Evolutionary conservation across 1,140 invertebrate genomes (phyloP).

Genomic region (Epicauta chinensis): DNA sequence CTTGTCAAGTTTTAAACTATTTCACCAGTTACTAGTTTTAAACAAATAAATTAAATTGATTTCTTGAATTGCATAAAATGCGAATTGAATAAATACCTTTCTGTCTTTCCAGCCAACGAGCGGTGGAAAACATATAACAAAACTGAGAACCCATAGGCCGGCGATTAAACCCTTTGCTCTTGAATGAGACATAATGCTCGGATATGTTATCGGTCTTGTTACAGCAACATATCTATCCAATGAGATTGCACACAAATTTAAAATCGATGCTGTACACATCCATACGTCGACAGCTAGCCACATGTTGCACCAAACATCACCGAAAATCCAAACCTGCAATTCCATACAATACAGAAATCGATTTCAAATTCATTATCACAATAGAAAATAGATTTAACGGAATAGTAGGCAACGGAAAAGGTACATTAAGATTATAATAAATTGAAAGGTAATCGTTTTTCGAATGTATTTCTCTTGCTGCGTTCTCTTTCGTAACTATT

Average conservation of each 20-base stretch:
- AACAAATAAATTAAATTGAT: neutral
- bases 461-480: too few species aligned
- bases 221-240: slow-evolving; percentile 93
- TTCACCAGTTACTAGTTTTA: too few species aligned
- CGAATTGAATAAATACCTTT: slow-evolving; percentile 48
- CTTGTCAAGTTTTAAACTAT: too few species aligned
- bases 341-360: neutral
- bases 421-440: too few species aligned
- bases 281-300: slow-evolving; percentile 94
- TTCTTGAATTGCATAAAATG: neutral
- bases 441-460: too few species aligned
- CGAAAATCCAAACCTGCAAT: slow-evolving; percentile 84
- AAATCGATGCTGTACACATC: slow-evolving; percentile 93
- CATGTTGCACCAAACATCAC: slow-evolving; percentile 84
- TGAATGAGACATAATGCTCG: slow-evolving; percentile 84
- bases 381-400: too few species aligned
- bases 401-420: too few species aligned
- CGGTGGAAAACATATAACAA: slow-evolving; percentile 95
- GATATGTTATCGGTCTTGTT: slow-evolving; percentile 88
- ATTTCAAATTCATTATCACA: too few species aligned
- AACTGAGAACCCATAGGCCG: slow-evolving; percentile 88
- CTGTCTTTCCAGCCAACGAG: slow-evolving; percentile 90
- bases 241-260: slow-evolving; percentile 88
- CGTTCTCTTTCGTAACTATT: too few species aligned
- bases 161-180: slow-evolving; percentile 84